Evolutionary conservation across 1,140 invertebrate species (phyloP).

Genomic region (Gonatopus flavifemur): DNA sequence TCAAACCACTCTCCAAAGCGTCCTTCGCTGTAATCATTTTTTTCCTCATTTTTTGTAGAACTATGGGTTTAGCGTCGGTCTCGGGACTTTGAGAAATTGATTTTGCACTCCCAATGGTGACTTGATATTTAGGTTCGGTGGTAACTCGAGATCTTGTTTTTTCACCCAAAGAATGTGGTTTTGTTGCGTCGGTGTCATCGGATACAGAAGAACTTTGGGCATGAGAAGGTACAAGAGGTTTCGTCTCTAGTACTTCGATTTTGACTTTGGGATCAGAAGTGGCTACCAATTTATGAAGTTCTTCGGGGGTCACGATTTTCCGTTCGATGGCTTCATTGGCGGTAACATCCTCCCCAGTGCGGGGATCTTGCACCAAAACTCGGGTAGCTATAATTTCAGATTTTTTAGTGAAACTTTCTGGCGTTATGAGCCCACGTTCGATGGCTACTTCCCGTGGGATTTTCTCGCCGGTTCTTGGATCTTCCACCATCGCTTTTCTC

Average conservation of each 20-base stretch:
- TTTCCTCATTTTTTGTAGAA: conserved; percentile 78
- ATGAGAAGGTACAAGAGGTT: too few species aligned
- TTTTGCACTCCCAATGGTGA: conserved; percentile 64
- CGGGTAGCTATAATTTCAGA: conserved; percentile 26
- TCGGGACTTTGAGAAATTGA: conserved; percentile 59
- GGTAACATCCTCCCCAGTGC: conserved; percentile 56
- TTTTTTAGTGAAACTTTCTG: conserved; percentile 38
- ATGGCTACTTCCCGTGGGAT: conserved; percentile 78
- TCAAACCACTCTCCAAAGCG: conserved; percentile 71
- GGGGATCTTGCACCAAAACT: conserved; percentile 52
- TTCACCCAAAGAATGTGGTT: conserved; percentile 59
- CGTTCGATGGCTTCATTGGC: conserved; percentile 61
- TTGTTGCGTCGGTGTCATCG: conserved; percentile 34
- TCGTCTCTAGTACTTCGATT: conserved; percentile 37
- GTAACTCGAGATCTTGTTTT: conserved; percentile 63
- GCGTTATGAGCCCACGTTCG: conserved; percentile 71
- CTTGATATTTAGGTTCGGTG: conserved; percentile 70
- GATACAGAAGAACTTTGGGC: too few species aligned
- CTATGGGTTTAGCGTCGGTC: conserved; percentile 67
- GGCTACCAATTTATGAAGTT: conserved; percentile 44
- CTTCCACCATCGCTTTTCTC: conserved; percentile 69
- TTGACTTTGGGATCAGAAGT: conserved; percentile 29
- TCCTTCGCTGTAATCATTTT: conserved; percentile 71
- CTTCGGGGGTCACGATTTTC: conserved; percentile 42
- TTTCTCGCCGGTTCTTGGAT: conserved; percentile 76